phyloP scores from a whole-genome alignment of 2,113 vertebrate species.

The Crotalus horridus region DNA sequence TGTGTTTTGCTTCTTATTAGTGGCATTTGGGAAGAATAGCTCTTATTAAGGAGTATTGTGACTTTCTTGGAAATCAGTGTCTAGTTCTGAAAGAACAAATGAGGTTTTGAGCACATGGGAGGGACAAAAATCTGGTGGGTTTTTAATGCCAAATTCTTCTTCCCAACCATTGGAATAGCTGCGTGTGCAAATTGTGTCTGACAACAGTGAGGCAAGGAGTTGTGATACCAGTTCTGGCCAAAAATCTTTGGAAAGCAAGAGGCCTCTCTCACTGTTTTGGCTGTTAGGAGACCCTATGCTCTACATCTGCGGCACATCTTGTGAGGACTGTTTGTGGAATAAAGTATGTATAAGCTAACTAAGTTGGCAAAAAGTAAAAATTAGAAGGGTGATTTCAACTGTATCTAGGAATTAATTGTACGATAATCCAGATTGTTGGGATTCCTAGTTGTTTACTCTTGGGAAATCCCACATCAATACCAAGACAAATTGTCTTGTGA shows the following conservation, averaged over 20 bases:
- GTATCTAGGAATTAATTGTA: not conserved
- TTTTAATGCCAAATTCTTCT: not conserved
- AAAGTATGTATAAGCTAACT: not conserved
- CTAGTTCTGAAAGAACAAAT: not conserved
- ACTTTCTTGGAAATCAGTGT: not conserved
- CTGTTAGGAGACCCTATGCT: not conserved
- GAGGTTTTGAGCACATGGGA: not conserved
- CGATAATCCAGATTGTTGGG: not conserved
- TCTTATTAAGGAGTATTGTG: not conserved
- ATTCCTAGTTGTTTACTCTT: not conserved
- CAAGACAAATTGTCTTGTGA: not conserved
- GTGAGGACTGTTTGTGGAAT: not conserved
- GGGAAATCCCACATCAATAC: not conserved
- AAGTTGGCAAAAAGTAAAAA: not conserved
- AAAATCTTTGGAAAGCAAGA: not conserved
- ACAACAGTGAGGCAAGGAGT: not conserved
- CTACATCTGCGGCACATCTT: not conserved
- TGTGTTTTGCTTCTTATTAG: not conserved
- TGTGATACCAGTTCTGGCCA: not conserved
- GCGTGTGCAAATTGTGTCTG: not conserved
- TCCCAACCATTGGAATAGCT: not conserved
- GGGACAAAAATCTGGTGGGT: not conserved
- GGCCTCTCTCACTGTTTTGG: not conserved
- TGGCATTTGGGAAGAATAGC: not conserved
- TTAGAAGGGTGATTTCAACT: not conserved